Base-by-base conservation (phyloP, 2,797 vertebrate species). In the Lindbergichthys nudifrons region DNA sequence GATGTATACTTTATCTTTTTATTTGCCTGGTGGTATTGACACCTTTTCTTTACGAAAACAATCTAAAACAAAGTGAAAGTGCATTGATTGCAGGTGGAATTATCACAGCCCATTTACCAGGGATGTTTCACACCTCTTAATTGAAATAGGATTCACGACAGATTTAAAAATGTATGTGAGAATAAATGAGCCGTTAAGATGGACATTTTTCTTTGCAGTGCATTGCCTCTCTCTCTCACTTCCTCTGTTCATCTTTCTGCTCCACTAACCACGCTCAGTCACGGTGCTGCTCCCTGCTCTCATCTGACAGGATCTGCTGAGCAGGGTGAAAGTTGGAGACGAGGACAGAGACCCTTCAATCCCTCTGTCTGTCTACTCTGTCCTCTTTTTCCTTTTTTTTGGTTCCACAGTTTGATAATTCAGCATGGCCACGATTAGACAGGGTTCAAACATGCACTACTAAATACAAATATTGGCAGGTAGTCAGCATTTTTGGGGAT, bases 281-380 rank as follows among this genome's bases (percentile, higher is more conserved):
- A 48, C 54, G 46, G 56, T 60, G n/a, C 32, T 59, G 67, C 70
- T 51, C 81, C 26, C 47, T 79, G 78, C 73, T 65, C 73, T 65
- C 64, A 0, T 79, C 80, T 82, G 88, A 88, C 88, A 84, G 81
- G 70, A 70, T 89, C 85, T 86, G 81, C 78, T 79, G 89, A 87
- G 71, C 58, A 79, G 73, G 85, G 73, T 79, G 75, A 87, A 84
- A 79, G 84, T 85, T 87, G 63, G 70, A 81, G 62, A 73, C 64
- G 14, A 61, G 66, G 70, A 85, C 73, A 52, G 73, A 82, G 62
- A 75, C 52, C 71, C 53, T 80, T 73, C 64, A 72, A n/a, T 77
- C 36, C 67, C 60, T 65, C 47, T 75, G 63, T 73, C 82, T 45
- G 77, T 73, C 81, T 69, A 53, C 66, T 48, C 23, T 70, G 66